Base-by-base conservation (phyloP, 2,797 vertebrate genomes). In the Lutjanus argentimaculatus region DNA sequence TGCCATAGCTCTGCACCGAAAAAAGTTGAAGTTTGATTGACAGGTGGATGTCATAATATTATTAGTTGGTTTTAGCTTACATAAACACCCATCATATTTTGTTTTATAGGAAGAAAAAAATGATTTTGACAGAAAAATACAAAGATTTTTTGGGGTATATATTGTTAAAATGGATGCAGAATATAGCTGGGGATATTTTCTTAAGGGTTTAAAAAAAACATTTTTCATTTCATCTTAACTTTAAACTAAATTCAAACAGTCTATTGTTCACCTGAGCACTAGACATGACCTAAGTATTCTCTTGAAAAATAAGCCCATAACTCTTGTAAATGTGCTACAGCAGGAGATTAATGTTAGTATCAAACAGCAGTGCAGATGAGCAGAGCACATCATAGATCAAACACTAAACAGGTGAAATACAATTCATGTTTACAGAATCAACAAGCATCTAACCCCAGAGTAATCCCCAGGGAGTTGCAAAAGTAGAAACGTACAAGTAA, bases 381-480 rank as follows among this genome's bases (percentile, higher is more conserved):
- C 82, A 22, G 51, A 84, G 55, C 67, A 79, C 46, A 66, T 69
- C 55, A 72, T 22, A 80, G 82, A 87, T 89, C 70, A 87, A 91
- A 90, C 77, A 45, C 53, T 17, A 75, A 75, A 85, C 58, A 62
- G 67, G 66, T 75, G 53, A 67, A 83, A 83, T 61, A 75, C 80
- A 86, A 79, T 65, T 49, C 17, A 22, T 77, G 84, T 87, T 90
- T 85, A 85, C 68, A 75, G 70, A 86, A 84, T 80, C 77, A 91
- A 88, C 86, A 90, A 89, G 77, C 75, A 77, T 80, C 74, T 84
- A 79, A 91, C 86, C 75, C 65, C 25, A 66, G 80, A 86, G 79
- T 21, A 86, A 88, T 88, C 85, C 75, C 84, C 15, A 69, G 82
- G 83, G 83, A 83, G 72, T 53, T 53, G 66, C 57, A 78, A 45